These are phyloP conservation scores for Melanotus villosus DNA, from an alignment of 2,888 invertebrate genomes.

Conservation along the genomic window DNA sequence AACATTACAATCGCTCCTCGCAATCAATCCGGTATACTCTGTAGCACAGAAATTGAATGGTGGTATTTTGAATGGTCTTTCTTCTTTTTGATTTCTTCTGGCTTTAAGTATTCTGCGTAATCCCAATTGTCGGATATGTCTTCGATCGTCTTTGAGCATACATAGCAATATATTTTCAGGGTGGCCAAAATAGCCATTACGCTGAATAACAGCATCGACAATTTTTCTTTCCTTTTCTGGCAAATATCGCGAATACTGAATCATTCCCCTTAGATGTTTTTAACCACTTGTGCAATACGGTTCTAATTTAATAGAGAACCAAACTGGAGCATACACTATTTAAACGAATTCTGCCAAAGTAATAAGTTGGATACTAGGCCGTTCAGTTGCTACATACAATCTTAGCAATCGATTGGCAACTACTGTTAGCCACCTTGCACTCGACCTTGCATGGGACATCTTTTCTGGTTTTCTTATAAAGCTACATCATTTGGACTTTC, in stretches of 20 bases:
- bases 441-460: conserved; percentile 24
- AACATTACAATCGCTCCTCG: not conserved
- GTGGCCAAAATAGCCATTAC: not conserved
- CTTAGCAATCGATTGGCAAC: conserved; percentile 46
- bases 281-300: conserved; percentile 23
- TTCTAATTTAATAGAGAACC: conserved; percentile 47
- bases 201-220: too few relatives aligned
- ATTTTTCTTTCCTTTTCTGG: not conserved
- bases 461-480: conserved; percentile 30
- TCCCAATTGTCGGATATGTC: too few relatives aligned
- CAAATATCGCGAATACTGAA: not conserved
- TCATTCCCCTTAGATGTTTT: not conserved
- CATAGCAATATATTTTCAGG: too few relatives aligned
- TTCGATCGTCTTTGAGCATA: too few relatives aligned
- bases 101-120: not conserved
- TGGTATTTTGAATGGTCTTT: not conserved
- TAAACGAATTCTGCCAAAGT: conserved; percentile 34
- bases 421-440: conserved; percentile 32
- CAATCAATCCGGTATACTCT: conserved; percentile 6
- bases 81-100: not conserved
- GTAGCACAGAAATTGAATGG: not conserved
- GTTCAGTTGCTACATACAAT: conserved; percentile 41
- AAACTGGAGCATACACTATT: conserved; percentile 46
- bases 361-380: conserved; percentile 11
- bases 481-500: conserved; percentile 4